phyloP scores from a whole-genome alignment of 2,113 vertebrate species.

The Malurus cyaneus region DNA sequence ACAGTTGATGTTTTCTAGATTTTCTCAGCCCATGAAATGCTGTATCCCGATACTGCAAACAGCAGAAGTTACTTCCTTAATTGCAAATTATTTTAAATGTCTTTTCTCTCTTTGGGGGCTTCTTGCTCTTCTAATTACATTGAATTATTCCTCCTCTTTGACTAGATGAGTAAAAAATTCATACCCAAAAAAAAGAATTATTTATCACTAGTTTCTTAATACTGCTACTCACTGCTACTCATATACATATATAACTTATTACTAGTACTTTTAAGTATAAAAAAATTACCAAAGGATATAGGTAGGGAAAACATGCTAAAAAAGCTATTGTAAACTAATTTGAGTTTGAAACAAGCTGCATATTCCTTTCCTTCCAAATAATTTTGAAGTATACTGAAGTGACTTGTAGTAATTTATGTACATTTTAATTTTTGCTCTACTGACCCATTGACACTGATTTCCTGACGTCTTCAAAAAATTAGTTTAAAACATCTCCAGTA shows the following conservation, averaged over 20 bases:
- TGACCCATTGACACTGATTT: background rate
- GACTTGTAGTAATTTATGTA: background rate
- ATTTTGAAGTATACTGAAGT: background rate
- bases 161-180: background rate
- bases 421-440: background rate
- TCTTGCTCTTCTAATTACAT: background rate
- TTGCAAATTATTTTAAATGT: background rate
- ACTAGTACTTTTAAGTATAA: background rate
- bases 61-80: background rate
- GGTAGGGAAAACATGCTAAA: background rate
- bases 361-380: background rate
- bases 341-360: background rate
- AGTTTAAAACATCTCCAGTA: background rate
- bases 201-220: background rate
- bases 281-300: background rate
- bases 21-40: background rate
- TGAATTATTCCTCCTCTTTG: background rate
- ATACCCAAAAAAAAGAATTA: background rate
- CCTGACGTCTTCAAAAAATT: background rate
- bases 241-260: background rate
- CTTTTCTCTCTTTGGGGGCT: background rate
- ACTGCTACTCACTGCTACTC: background rate
- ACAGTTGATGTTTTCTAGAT: background rate
- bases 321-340: background rate
- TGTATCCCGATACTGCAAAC: background rate